Percentiles rank a stretch among this genome's conserved stretches.
These are phyloP conservation scores for Chloroclystis v-ata DNA, from an alignment of 2,888 invertebrate genomes.

Conservation along the genomic window DNA sequence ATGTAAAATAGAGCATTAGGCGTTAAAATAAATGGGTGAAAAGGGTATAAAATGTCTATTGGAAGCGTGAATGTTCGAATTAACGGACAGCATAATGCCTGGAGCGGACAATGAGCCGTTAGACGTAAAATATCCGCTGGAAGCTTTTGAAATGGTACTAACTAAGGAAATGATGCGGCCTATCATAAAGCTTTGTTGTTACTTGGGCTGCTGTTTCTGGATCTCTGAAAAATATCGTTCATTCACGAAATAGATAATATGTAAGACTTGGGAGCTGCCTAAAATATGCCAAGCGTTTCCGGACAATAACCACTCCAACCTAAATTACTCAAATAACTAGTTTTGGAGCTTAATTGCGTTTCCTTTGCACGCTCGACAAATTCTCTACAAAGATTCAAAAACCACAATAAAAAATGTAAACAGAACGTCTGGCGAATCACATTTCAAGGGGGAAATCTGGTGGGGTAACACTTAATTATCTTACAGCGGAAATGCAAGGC, in stretches of 20 bases:
- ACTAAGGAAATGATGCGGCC: constrained; percentile 20
- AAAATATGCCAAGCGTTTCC: too few relatives aligned
- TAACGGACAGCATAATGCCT: constrained; percentile 41
- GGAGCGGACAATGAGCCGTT: constrained; percentile 43
- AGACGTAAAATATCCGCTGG: constrained; percentile 36
- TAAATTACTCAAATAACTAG: constrained; percentile 3
- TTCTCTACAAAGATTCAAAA: constrained; percentile 20
- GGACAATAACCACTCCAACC: background rate
- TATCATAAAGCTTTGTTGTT: constrained; percentile 20
- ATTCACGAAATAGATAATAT: too few relatives aligned
- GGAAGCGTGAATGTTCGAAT: constrained; percentile 42
- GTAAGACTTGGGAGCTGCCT: too few relatives aligned
- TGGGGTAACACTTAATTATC: constrained; percentile 76
- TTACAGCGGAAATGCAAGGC: constrained; percentile 71
- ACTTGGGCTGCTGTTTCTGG: too few relatives aligned
- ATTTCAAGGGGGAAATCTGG: constrained; percentile 61
- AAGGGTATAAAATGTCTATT: constrained; percentile 38
- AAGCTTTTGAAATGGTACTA: constrained; percentile 33
- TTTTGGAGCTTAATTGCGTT: constrained; percentile 26
- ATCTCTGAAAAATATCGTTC: too few relatives aligned
- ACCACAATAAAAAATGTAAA: constrained; percentile 35
- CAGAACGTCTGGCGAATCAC: constrained; percentile 50
- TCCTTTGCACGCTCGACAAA: constrained; percentile 18
- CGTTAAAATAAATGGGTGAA: constrained; percentile 36
- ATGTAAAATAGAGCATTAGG: constrained; percentile 34